phyloP scores from a whole-genome alignment of 37 sponge, comb jelly and placozoan genomes.

The Spongilla lacustris region DNA sequence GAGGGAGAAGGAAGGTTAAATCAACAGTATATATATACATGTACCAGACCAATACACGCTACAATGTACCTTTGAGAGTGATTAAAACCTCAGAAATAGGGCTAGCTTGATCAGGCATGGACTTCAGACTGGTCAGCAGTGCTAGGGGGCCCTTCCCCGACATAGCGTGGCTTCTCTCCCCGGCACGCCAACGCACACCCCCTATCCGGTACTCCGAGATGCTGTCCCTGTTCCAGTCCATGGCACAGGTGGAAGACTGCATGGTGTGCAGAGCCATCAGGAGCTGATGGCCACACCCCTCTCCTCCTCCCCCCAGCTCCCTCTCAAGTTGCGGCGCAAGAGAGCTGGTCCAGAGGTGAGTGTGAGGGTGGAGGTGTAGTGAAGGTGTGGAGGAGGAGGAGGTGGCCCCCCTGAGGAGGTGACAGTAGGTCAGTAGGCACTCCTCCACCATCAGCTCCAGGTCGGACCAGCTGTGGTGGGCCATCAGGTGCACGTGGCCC shows the following conservation, averaged over 20 bases:
- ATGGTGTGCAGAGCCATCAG: neutral
- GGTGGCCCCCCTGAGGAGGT: constrained; percentile 12
- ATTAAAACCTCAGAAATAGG: constrained; percentile 14
- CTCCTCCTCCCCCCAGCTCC: neutral
- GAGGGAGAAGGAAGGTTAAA: no score
- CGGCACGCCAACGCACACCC: constrained; percentile 28
- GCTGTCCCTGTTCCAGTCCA: constrained; percentile 24
- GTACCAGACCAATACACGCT: no score
- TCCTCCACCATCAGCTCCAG: constrained; percentile 49
- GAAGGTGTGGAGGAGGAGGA: neutral
- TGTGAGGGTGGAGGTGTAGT: neutral
- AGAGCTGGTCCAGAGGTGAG: neutral
- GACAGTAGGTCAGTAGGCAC: constrained; percentile 31
- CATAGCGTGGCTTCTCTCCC: constrained; percentile 10
- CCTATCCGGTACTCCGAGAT: constrained; percentile 39
- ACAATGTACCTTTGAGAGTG: constrained; percentile 60
- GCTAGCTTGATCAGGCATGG: neutral
- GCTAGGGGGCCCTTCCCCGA: constrained; percentile 14
- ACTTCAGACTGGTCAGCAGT: constrained; percentile 8
- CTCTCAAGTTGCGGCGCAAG: neutral
- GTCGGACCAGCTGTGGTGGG: constrained; percentile 43
- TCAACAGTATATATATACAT: no score
- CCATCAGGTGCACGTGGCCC: constrained; percentile 17
- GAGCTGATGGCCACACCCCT: neutral
- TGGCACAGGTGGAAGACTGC: neutral